Conservation (phyloP, 2,797 vertebrate species). For the Danio kyathit region DNA sequence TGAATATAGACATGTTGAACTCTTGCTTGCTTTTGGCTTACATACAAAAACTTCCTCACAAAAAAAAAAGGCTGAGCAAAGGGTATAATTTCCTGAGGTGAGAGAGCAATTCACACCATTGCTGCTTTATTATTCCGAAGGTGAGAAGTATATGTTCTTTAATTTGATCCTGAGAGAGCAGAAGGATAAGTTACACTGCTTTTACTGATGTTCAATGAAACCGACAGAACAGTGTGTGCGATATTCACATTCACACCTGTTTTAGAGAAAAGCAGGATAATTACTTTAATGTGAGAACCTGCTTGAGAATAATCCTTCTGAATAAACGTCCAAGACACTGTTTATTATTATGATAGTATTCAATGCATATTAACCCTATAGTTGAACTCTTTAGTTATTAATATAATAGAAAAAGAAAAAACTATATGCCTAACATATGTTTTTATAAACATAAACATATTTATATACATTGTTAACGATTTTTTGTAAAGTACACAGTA, state of each 20-base stretch:
- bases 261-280: constrained; percentile 20
- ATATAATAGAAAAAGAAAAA: too few relatives aligned
- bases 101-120: constrained; percentile 53
- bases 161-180: constrained; percentile 44
- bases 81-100: constrained; percentile 50
- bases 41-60: constrained; percentile 1
- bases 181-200: constrained; percentile 38
- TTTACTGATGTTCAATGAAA: constrained; percentile 49
- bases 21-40: constrained; percentile 13
- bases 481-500: too few relatives aligned
- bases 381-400: neutral
- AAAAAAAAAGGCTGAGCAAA: constrained; percentile 3
- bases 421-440: too few relatives aligned
- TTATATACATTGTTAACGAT: too few relatives aligned
- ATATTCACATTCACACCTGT: constrained; percentile 48
- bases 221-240: constrained; percentile 21
- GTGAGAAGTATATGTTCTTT: constrained; percentile 47
- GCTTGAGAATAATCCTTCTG: constrained; percentile 27
- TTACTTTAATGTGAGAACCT: constrained; percentile 27
- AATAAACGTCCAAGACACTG: neutral
- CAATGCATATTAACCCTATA: neutral
- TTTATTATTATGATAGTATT: constrained; percentile 26
- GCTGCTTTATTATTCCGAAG: constrained; percentile 53
- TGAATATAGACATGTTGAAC: neutral
- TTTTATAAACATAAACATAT: neutral